Percentiles rank a stretch among this genome's conserved stretches.
phyloP scores from a whole-genome alignment of 1,140 invertebrate genomes.

The Propsilocerus akamusi region DNA sequence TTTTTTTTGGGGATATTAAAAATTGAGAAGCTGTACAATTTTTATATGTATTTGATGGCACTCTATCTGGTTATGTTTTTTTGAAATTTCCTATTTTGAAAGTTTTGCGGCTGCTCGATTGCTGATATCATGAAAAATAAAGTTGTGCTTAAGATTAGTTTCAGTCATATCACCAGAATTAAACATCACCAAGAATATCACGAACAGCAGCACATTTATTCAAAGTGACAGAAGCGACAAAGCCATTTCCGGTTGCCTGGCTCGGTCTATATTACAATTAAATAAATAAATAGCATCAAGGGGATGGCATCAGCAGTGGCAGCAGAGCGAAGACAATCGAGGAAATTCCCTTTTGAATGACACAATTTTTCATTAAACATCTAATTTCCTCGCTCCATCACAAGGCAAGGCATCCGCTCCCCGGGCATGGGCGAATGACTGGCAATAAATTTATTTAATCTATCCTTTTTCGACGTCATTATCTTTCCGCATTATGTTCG shows the following conservation, averaged over 20 bases:
- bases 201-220: too few species aligned
- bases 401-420: not conserved
- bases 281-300: not conserved
- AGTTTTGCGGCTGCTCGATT: too few species aligned
- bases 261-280: not conserved
- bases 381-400: not conserved
- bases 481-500: conserved; percentile 4
- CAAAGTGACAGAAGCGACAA: not conserved
- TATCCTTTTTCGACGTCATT: conserved; percentile 2
- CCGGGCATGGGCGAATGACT: not conserved
- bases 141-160: too few species aligned
- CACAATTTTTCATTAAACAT: not conserved
- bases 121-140: too few species aligned
- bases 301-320: not conserved
- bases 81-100: too few species aligned
- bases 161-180: too few species aligned
- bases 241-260: not conserved
- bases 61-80: too few species aligned
- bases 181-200: too few species aligned
- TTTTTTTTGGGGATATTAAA: too few species aligned
- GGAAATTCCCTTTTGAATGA: not conserved
- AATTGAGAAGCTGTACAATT: too few species aligned
- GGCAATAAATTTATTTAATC: conserved; percentile 4
- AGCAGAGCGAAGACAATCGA: not conserved
- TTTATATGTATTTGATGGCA: too few species aligned